Evolutionary conservation across 1,140 invertebrate species (phyloP).

Genomic region (Heliothis subflexa): DNA sequence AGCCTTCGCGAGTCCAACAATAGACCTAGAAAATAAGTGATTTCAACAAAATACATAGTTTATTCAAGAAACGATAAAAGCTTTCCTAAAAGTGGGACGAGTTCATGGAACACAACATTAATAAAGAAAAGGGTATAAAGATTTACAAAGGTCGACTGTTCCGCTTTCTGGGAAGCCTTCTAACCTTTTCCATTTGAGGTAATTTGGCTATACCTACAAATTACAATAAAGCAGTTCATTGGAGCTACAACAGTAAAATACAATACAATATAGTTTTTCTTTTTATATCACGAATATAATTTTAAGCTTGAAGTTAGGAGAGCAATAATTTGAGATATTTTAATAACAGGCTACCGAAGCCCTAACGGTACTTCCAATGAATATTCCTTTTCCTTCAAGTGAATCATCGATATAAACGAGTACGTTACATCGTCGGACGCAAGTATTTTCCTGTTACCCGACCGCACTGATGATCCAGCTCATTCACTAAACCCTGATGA

Average conservation of each 20-base stretch:
- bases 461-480: conserved; percentile 2
- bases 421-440: neutral
- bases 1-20: neutral
- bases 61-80: conserved; percentile 6
- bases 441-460: conserved; percentile 22
- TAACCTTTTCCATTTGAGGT: conserved; percentile 32
- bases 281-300: neutral
- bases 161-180: neutral
- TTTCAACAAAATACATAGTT: neutral
- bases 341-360: neutral
- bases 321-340: neutral
- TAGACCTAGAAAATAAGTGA: neutral
- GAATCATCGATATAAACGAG: conserved; percentile 13
- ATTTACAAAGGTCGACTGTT: conserved; percentile 14
- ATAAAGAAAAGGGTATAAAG: conserved; percentile 27
- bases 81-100: conserved; percentile 15
- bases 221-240: conserved; percentile 5
- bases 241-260: neutral
- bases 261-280: neutral
- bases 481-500: conserved; percentile 10
- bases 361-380: conserved; percentile 28
- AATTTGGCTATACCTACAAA: conserved; percentile 15
- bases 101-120: neutral
- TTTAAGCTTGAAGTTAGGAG: neutral
- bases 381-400: neutral